Evolutionary conservation across 1,140 invertebrate species (phyloP).

Genomic region (Agraylea sexmaculata): DNA sequence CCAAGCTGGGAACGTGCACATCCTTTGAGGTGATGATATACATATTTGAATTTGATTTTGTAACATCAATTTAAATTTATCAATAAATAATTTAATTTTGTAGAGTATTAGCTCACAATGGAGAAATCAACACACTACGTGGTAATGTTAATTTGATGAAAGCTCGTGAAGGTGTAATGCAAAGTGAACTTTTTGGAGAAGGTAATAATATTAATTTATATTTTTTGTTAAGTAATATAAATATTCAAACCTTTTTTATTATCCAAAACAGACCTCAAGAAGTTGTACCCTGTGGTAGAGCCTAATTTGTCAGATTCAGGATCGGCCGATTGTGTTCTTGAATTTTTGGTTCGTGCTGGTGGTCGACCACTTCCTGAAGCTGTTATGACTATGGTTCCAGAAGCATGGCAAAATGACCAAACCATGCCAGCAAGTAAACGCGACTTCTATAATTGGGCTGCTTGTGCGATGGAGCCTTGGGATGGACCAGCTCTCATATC

Average conservation of each 20-base stretch:
- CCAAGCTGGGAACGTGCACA: conserved; percentile 98
- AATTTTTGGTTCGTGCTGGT: conserved; percentile 91
- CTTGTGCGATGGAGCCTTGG: conserved; percentile 98
- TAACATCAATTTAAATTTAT: neutral
- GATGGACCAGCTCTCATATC: conserved; percentile 93
- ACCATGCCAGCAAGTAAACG: conserved; percentile 88
- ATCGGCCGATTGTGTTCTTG: conserved; percentile 92
- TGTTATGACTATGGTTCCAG: conserved; percentile 98
- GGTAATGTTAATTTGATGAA: conserved; percentile 99
- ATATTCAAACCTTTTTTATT: neutral
- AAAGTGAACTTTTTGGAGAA: conserved; percentile 65
- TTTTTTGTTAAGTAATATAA: conserved; percentile 2
- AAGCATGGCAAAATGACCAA: conserved; percentile 96
- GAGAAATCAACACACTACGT: conserved; percentile 96
- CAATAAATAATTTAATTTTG: neutral
- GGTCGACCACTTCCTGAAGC: conserved; percentile 85
- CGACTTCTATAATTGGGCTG: conserved; percentile 94
- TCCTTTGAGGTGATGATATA: conserved; percentile 69
- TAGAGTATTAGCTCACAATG: conserved; percentile 94
- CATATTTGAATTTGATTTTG: conserved; percentile 5
- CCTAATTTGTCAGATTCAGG: conserved; percentile 96
- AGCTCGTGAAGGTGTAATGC: conserved; percentile 96
- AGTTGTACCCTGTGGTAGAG: conserved; percentile 95
- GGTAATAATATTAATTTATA: conserved; percentile 25
- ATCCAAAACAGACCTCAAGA: conserved; percentile 54